Conservation (phyloP, 1,140 invertebrate genomes). For the Fopius arisanus region DNA sequence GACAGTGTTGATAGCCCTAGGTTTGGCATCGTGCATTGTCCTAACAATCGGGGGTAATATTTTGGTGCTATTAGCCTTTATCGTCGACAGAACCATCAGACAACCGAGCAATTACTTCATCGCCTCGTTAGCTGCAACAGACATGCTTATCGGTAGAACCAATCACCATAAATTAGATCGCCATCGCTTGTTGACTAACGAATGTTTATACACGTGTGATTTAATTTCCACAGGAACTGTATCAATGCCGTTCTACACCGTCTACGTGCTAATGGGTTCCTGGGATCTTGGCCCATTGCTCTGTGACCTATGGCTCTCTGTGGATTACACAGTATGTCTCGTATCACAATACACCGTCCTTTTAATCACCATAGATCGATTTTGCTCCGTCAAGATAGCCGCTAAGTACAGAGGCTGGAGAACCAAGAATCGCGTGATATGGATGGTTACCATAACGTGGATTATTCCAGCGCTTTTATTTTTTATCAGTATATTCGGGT, state of each 20-base stretch:
- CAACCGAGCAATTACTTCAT: conserved; percentile 99
- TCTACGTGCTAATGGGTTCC: conserved; percentile 94
- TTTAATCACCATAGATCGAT: conserved; percentile 97
- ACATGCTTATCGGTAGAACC: conserved; percentile 93
- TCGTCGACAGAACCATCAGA: conserved; percentile 95
- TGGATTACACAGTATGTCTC: conserved; percentile 98
- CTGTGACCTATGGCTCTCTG: conserved; percentile 98
- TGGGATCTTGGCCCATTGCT: conserved; percentile 97
- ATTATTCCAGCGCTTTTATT: conserved; percentile 96
- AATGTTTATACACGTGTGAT: background rate
- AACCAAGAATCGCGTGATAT: conserved; percentile 90
- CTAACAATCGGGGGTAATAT: conserved; percentile 96
- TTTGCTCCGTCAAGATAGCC: conserved; percentile 99
- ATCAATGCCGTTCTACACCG: conserved; percentile 95
- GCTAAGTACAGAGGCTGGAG: conserved; percentile 97
- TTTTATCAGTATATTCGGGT: conserved; percentile 98
- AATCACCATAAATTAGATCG: background rate
- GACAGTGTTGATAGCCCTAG: conserved; percentile 90
- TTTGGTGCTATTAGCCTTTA: conserved; percentile 94
- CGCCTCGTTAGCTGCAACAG: conserved; percentile 96
- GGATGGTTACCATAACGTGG: conserved; percentile 97
- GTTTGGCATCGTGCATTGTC: conserved; percentile 87
- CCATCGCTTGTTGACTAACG: background rate
- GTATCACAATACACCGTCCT: conserved; percentile 99
- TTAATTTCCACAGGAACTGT: conserved; percentile 70